These are phyloP conservation scores for Eubasilissa regina DNA, from an alignment of 1,140 invertebrate genomes.

Conservation along the genomic window DNA sequence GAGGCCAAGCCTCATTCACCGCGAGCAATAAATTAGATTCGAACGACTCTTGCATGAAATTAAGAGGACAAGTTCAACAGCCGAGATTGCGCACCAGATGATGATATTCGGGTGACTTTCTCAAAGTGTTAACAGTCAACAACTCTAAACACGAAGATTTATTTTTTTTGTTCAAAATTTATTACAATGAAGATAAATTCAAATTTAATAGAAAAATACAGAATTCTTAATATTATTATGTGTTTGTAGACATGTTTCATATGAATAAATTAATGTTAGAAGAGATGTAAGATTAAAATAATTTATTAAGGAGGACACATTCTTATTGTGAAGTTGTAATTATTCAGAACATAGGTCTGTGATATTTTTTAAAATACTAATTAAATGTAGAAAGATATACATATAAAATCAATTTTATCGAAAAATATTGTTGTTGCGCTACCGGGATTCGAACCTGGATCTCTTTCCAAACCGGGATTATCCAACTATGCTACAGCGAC, in stretches of 20 bases:
- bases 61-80: slow-evolving; percentile 22
- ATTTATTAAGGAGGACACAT: no score
- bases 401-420: no score
- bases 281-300: background rate
- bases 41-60: slow-evolving; percentile 17
- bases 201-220: background rate
- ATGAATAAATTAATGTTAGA: background rate
- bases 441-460: no score
- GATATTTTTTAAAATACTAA: no score
- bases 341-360: no score
- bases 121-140: background rate
- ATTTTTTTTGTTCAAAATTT: background rate
- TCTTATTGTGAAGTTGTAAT: no score
- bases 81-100: background rate
- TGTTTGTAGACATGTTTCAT: background rate
- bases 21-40: slow-evolving; percentile 12
- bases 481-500: no score
- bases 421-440: no score
- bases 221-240: background rate
- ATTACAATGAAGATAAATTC: background rate
- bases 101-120: background rate
- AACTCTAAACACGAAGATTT: background rate
- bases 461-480: no score
- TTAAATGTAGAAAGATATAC: no score
- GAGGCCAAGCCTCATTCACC: slow-evolving; percentile 4